Conservation (phyloP, 2,888 invertebrate species). For the Girardia tigrina region DNA sequence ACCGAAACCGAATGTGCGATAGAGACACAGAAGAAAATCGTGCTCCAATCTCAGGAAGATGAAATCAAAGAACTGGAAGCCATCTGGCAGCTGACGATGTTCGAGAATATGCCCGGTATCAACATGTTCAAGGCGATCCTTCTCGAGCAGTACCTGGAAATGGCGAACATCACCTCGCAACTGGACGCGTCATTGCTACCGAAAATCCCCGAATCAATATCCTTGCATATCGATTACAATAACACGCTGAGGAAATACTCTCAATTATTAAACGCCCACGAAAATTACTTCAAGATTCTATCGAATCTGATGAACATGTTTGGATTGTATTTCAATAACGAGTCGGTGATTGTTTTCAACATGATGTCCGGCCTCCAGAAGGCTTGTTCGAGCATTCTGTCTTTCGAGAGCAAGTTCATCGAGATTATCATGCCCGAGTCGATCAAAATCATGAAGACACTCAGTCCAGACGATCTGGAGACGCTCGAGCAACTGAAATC, state of each 20-base stretch:
- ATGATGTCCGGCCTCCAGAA: neutral
- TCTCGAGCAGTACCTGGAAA: neutral
- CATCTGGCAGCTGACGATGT: neutral
- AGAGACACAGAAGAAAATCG: neutral
- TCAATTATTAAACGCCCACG: neutral
- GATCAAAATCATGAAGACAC: neutral
- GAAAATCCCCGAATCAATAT: neutral
- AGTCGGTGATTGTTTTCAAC: neutral
- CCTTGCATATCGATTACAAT: neutral
- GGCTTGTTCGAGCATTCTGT: neutral
- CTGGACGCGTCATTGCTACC: neutral
- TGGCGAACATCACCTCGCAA: neutral
- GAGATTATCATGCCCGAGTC: neutral
- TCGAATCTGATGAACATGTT: neutral
- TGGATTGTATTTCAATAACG: constrained; percentile 8
- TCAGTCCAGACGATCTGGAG: neutral
- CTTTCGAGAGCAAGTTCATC: neutral
- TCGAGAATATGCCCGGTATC: neutral
- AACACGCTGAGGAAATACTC: neutral
- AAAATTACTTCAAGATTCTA: neutral
- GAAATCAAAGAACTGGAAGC: neutral
- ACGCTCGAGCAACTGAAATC: neutral
- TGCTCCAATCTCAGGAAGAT: neutral
- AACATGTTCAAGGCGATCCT: neutral
- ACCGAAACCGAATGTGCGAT: neutral